These are phyloP conservation scores for Heteractis magnifica DNA, from an alignment of 92 coral and sea anemone genomes.

Conservation along the genomic window DNA sequence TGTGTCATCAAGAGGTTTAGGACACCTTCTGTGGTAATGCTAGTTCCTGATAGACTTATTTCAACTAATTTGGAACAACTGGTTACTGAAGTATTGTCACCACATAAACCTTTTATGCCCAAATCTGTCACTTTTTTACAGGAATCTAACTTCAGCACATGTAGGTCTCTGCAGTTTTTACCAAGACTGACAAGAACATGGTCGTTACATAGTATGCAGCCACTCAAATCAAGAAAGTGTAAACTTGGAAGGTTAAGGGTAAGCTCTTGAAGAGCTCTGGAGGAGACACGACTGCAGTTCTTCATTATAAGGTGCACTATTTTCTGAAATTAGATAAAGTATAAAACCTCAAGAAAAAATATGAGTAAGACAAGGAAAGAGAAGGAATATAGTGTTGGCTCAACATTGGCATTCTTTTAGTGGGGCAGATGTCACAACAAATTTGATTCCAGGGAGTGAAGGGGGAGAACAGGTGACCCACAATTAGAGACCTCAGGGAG, in stretches of 20 bases:
- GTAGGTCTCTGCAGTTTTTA: constrained; percentile 47
- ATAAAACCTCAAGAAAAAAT: not conserved
- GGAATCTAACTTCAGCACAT: constrained; percentile 56
- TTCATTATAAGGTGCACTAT: constrained; percentile 63
- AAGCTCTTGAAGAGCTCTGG: constrained; percentile 52
- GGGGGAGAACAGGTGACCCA: too few species aligned
- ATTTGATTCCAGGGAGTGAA: too few species aligned
- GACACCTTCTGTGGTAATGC: constrained; percentile 57
- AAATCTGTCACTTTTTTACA: constrained; percentile 64
- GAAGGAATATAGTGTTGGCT: not conserved
- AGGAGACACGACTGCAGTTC: constrained; percentile 64
- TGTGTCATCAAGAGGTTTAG: constrained; percentile 39
- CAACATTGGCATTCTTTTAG: not conserved
- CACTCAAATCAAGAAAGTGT: constrained; percentile 52
- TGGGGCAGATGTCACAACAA: too few species aligned
- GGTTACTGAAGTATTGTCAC: constrained; percentile 1
- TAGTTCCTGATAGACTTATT: constrained; percentile 62
- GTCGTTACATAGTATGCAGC: constrained; percentile 52
- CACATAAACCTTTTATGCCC: constrained; percentile 55
- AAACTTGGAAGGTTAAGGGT: constrained; percentile 52
- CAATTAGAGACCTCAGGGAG: too few species aligned
- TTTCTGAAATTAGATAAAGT: constrained; percentile 51
- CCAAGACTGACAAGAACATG: constrained; percentile 54
- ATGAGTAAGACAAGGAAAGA: too few species aligned
- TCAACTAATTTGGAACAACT: constrained; percentile 51